Percentiles rank a stretch among this genome's conserved stretches.
These are phyloP conservation scores for Pediacus dermestoides DNA, from an alignment of 2,888 invertebrate species.

Conservation along the genomic window DNA sequence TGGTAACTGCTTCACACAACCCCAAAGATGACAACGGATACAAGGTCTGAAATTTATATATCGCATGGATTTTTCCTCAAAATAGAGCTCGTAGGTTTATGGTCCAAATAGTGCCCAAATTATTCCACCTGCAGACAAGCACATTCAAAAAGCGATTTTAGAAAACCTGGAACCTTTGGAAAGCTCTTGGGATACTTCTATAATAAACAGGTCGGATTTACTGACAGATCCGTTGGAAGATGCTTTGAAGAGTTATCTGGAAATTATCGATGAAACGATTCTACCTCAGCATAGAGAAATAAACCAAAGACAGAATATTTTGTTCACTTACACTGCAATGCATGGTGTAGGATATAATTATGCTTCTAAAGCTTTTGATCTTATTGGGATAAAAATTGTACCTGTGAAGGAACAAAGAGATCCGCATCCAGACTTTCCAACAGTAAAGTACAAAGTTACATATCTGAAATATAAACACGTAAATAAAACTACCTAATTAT, in stretches of 20 bases:
- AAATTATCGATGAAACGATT: conserved; percentile 56
- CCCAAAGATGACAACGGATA: conserved; percentile 96
- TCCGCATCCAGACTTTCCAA: conserved; percentile 95
- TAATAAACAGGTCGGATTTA: conserved; percentile 53
- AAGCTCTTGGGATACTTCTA: conserved; percentile 72
- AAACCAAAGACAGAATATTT: conserved; percentile 55
- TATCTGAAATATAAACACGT: conserved; percentile 4
- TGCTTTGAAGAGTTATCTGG: conserved; percentile 65
- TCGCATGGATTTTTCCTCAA: conserved; percentile 1
- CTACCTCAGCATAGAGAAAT: conserved; percentile 54
- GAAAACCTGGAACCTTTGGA: conserved; percentile 72
- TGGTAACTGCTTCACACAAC: conserved; percentile 99
- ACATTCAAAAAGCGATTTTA: conserved; percentile 75
- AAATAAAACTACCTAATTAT: conserved; percentile 9
- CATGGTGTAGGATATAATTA: conserved; percentile 92
- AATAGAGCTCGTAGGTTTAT: conserved; percentile 72
- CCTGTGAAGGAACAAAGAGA: conserved; percentile 73
- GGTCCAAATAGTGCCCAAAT: conserved; percentile 96
- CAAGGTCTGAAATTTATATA: conserved; percentile 55
- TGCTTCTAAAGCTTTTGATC: conserved; percentile 69
- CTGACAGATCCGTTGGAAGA: conserved; percentile 68
- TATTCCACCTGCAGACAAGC: conserved; percentile 84
- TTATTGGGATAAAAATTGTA: conserved; percentile 68
- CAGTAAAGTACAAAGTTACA: conserved; percentile 66
- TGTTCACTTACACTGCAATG: conserved; percentile 91